Evolutionary conservation across 1,140 invertebrate species (phyloP), one percentile per base, ranked within the genome.

Genomic region (Diorhabda sublineata): DNA sequence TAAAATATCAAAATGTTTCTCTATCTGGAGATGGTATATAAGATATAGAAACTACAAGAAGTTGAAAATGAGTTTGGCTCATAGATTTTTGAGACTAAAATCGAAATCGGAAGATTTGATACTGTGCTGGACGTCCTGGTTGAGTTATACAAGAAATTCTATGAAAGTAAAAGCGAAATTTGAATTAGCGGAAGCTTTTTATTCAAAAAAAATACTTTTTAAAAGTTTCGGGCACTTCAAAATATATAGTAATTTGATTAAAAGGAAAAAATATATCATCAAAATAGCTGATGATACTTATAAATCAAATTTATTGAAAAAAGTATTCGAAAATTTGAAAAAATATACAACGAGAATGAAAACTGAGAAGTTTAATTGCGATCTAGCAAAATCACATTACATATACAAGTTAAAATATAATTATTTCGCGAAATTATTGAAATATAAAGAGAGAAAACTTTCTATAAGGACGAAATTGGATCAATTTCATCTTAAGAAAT

Each of bases 311-410:
- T 43, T 77, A 9, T 57, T 65, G 58, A 56, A 60, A 9, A 69
- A 69, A 64, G 47, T 45, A 56, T 73, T 77, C 43, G 59, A 60
- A n/a, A 64, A 41, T 45, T 68, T 69, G 45, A 57, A 47, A 57
- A 59, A 11, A 45, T 75, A 69, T 67, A 63, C 59, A 56, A 66
- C 41, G 52, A 7, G 71, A 3, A 63, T 41, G 52, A 47, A 66
- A 44, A 52, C 43, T 26, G 57, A 63, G 43, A 69, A 64, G 59
- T 45, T 66, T 45, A 72, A 61, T 57, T 52, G 45, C 3, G 6
- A 58, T 45, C 61, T 68, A 57, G 63, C 66, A 5, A 4, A 69
- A 47, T 67, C 56, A 44, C 52, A 61, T 59, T 68, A 47, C 56
- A 9, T 52, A 7, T 58, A 42, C 47, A 69, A 73, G 58, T 43